Base-by-base conservation (phyloP, 2,888 invertebrate species). In the Lasius platythorax region DNA sequence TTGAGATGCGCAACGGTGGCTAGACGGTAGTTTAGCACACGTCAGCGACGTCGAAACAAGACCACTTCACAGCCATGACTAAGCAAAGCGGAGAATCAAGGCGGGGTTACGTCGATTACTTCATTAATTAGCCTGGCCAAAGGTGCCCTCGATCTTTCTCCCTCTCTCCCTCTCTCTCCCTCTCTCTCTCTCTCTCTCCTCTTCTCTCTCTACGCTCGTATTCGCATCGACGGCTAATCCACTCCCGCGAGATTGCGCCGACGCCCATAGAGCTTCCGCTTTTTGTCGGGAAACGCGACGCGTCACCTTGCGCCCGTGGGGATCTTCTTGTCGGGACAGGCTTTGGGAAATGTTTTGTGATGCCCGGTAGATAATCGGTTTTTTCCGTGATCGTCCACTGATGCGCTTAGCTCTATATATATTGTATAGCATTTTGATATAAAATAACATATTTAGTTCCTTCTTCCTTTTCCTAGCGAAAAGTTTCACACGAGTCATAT, bases 81-180 rank as follows among this genome's bases (percentile, higher is more conserved):
- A 33, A 84, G 33, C 67, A 61, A 63, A 81, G 28, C 61, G 43
- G 56, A 15, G 61, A 40, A 28, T 5, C 63, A 43, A 84, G 72
- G 23, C 66, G 53, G 40, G 40, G 23, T 66, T 67, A 82, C 83
- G 74, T 84, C 82, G 82, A 84, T 84, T 75, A 84, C 64, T 84
- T 74, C 74, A 82, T 82, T 84, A 84, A 83, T 84, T 84, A 82
- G 68, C 53, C 61, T 61, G 33, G 43, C 58, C 46, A 43, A 43
- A 66, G 33, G 43, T 63, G 28, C 12, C 18, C 50, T 46, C 63
- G 9, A 5, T 79, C 9, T 63, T 37, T 67, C 66, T 37, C 18
- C 6, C 40, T 6, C 43, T 37, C 23, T 43, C 40, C 40, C 53
- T 56, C 40, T 58, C 53, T 37, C 50, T 43, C n/a, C n/a, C n/a